Evolutionary conservation across 2,797 vertebrate species (phyloP).

Genomic region (Anguilla megastoma): DNA sequence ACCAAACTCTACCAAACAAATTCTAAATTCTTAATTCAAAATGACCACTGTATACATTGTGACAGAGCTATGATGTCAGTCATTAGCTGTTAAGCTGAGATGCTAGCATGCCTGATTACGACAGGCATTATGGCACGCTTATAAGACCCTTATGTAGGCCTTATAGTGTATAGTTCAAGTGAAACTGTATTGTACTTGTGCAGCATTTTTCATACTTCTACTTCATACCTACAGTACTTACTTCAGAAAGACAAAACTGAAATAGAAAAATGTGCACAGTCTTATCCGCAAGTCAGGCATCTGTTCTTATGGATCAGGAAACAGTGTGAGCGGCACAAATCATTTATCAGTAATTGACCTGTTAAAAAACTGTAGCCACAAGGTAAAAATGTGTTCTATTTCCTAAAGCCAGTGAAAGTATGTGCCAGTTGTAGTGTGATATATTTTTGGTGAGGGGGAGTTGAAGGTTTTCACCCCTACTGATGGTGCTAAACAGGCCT

Average conservation of each 20-base stretch:
- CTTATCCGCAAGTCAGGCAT: neutral
- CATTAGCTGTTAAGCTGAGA: neutral
- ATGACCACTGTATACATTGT: neutral
- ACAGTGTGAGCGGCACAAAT: neutral
- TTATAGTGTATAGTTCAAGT: neutral
- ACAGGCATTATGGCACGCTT: neutral
- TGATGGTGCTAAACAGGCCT: neutral
- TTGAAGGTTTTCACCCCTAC: neutral
- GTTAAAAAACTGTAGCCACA: neutral
- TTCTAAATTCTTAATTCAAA: neutral
- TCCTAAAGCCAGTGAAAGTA: neutral
- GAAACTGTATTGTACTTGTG: neutral
- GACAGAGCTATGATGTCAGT: too few species aligned
- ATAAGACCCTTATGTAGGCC: neutral
- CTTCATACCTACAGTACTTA: neutral
- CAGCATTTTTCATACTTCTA: neutral
- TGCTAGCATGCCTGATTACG: too few species aligned
- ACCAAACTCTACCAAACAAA: too few species aligned
- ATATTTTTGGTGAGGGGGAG: slow-evolving; percentile 1
- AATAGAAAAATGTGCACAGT: neutral
- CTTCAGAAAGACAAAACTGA: neutral
- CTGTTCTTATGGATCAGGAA: neutral
- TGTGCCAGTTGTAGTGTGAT: neutral
- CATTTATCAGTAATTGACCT: neutral
- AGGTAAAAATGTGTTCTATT: neutral